phyloP scores from a whole-genome alignment of 2,797 vertebrate species.

The Molossus alvarezi region DNA sequence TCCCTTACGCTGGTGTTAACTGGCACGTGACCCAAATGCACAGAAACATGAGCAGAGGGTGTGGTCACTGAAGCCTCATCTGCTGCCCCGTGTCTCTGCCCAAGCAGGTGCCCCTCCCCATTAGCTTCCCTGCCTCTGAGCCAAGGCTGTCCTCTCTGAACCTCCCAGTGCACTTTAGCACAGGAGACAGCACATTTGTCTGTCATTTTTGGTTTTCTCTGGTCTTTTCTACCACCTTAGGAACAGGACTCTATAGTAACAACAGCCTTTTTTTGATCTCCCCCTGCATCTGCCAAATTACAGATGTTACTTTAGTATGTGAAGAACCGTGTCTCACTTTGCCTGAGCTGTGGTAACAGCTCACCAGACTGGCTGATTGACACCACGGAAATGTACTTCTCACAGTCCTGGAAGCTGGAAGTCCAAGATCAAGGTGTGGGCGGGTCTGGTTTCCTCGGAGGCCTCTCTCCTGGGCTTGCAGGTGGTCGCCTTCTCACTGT shows the following conservation, averaged over 20 bases:
- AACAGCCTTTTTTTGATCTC: background rate
- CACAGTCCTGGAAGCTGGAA: background rate
- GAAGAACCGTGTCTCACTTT: background rate
- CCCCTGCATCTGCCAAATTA: background rate
- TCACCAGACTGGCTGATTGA: background rate
- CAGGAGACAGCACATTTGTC: background rate
- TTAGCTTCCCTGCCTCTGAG: background rate
- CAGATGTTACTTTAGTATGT: background rate
- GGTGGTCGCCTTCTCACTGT: background rate
- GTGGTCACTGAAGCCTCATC: background rate
- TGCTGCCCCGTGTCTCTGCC: background rate
- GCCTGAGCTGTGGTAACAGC: background rate
- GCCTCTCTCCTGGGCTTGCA: background rate
- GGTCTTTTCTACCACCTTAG: background rate
- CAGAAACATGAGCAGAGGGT: background rate
- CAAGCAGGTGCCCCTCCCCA: background rate
- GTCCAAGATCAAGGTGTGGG: background rate
- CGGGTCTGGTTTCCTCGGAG: background rate
- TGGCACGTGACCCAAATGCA: background rate
- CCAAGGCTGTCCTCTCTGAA: background rate
- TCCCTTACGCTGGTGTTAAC: background rate
- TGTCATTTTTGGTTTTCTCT: constrained; percentile 1
- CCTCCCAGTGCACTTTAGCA: background rate
- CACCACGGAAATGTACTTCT: background rate
- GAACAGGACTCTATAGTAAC: background rate